Percentiles rank a stretch among this genome's conserved stretches.
phyloP scores from a whole-genome alignment of 2,888 invertebrate species.

The Amorpha juglandis region DNA sequence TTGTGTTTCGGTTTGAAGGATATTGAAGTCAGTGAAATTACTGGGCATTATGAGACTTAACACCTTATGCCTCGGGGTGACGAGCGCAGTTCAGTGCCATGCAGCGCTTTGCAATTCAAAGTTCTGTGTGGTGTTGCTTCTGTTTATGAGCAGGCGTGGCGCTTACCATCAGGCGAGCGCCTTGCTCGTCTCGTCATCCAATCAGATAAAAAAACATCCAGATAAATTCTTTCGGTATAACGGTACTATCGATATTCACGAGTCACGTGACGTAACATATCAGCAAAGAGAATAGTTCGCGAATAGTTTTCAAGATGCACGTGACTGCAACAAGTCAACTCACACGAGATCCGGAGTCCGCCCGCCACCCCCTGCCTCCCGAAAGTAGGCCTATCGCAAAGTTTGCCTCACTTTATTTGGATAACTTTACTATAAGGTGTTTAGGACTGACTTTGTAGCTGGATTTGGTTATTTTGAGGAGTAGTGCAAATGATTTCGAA shows the following conservation, averaged over 20 bases:
- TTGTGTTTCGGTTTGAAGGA: too few relatives aligned
- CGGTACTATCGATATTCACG: background rate
- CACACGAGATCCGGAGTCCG: constrained; percentile 47
- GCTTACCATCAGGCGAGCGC: too few relatives aligned
- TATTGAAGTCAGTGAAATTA: too few relatives aligned
- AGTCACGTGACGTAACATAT: constrained; percentile 3
- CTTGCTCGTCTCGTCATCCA: too few relatives aligned
- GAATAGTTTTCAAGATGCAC: constrained; percentile 59
- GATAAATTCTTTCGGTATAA: too few relatives aligned
- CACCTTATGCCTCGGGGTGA: too few relatives aligned
- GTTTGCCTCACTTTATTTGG: constrained; percentile 23
- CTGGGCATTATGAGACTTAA: too few relatives aligned
- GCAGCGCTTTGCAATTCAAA: too few relatives aligned
- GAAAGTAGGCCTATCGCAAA: constrained; percentile 46
- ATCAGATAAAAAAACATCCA: too few relatives aligned
- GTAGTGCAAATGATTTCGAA: background rate
- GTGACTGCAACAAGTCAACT: constrained; percentile 77
- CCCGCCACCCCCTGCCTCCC: constrained; percentile 37
- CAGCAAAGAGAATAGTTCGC: constrained; percentile 40
- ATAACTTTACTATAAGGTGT: constrained; percentile 3
- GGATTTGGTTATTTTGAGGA: background rate
- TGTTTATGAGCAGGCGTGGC: too few relatives aligned
- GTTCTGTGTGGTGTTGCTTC: too few relatives aligned
- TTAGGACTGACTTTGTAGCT: background rate
- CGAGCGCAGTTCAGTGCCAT: too few relatives aligned